A percentile compares a stretch with the other conserved stretches of the same genome.
phyloP scores from a whole-genome alignment of 1,140 invertebrate genomes.

The Drosophila ohnishii region DNA sequence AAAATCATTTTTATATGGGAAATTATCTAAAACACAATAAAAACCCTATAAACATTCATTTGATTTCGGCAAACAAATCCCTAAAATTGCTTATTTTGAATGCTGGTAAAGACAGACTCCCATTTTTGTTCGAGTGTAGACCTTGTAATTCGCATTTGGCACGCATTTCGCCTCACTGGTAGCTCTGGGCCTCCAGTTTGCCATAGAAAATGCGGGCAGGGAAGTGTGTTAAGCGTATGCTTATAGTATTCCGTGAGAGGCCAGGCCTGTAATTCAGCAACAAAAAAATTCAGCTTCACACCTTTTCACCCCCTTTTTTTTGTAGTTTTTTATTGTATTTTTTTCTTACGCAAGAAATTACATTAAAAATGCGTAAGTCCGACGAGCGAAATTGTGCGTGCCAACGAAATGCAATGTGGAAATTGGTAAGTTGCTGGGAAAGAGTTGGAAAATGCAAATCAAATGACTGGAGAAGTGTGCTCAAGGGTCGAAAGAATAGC shows the following conservation, averaged over 20 bases:
- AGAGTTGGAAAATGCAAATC: conserved; percentile 14
- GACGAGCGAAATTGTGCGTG: conserved; percentile 32
- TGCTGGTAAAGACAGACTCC: neutral
- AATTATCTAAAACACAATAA: neutral
- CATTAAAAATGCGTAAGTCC: conserved; percentile 33
- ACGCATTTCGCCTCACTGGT: conserved; percentile 51
- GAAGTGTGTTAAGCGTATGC: conserved; percentile 76
- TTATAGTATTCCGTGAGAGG: conserved; percentile 9
- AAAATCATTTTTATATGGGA: neutral
- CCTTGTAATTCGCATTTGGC: conserved; percentile 48
- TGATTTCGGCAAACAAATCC: neutral
- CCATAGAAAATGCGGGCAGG: conserved; percentile 64
- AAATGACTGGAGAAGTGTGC: neutral
- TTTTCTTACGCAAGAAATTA: conserved; percentile 12
- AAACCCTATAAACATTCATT: neutral
- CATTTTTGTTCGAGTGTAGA: conserved; percentile 8
- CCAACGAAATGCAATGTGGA: conserved; percentile 18
- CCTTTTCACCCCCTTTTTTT: conserved; percentile 2
- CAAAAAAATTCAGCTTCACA: conserved; percentile 14
- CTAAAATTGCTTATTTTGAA: neutral
- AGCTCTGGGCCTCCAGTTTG: conserved; percentile 20
- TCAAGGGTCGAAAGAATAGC: neutral
- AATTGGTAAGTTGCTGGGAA: neutral
- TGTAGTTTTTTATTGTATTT: neutral
- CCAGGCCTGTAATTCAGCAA: conserved; percentile 14